Evolutionary conservation across 2,888 invertebrate species (phyloP).

Genomic region (Mimumesa dahlbomi): DNA sequence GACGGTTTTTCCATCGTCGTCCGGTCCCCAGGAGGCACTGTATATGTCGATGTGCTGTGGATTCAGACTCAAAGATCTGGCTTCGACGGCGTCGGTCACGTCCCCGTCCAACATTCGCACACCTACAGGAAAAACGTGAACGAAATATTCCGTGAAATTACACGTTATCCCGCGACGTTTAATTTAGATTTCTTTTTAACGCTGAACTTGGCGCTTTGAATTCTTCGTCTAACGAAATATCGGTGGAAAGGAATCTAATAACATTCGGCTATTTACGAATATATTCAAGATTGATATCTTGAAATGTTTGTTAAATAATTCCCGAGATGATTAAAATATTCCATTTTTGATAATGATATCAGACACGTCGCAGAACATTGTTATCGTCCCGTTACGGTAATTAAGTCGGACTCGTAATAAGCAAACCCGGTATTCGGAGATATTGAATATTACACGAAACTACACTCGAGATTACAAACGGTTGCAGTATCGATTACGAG

Average conservation of each 20-base stretch:
- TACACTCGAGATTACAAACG: slow-evolving; percentile 12
- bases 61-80: slow-evolving; percentile 94
- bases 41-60: slow-evolving; percentile 99
- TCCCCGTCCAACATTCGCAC: slow-evolving; percentile 99
- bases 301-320: too few relatives aligned
- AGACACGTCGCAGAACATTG: too few relatives aligned
- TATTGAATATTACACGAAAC: neutral
- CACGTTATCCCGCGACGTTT: too few relatives aligned
- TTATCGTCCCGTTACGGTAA: too few relatives aligned
- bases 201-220: neutral
- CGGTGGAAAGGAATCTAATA: too few relatives aligned
- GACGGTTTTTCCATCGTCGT: slow-evolving; percentile 98
- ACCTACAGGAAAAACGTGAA: slow-evolving; percentile 81
- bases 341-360: too few relatives aligned
- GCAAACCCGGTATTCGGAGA: neutral
- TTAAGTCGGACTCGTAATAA: too few relatives aligned
- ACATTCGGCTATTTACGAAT: too few relatives aligned
- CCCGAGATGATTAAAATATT: too few relatives aligned
- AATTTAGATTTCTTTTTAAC: neutral
- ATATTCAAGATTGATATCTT: too few relatives aligned
- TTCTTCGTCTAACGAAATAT: neutral
- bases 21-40: slow-evolving; percentile 99
- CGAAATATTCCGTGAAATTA: slow-evolving; percentile 6
- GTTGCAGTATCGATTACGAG: slow-evolving; percentile 28
- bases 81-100: slow-evolving; percentile 99